Percentiles rank a stretch among this genome's conserved stretches.
Conservation (phyloP, 2,113 vertebrate genomes). For the Oenanthe oenanthe region DNA sequence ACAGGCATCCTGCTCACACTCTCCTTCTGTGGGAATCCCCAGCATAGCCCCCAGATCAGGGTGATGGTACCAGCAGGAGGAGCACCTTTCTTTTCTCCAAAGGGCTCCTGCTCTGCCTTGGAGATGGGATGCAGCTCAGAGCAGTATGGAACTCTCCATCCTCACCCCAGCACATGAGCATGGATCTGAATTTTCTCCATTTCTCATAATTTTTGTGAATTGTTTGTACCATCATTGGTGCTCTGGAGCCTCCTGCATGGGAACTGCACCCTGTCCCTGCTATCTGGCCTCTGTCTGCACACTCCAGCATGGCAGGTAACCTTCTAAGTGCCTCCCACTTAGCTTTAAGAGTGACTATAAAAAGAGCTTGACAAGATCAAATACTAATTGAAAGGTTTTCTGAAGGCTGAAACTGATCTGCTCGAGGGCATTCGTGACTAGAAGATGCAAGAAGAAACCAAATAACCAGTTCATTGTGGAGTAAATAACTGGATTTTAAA, state of each 20-base stretch:
- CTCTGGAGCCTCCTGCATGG: not conserved
- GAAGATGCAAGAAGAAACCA: constrained; percentile 39
- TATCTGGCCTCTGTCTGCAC: not conserved
- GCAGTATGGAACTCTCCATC: not conserved
- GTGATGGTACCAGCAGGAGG: not conserved
- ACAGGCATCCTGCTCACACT: not conserved
- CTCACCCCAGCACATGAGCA: not conserved
- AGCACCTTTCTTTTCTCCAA: not conserved
- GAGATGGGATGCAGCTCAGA: not conserved
- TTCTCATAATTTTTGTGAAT: not conserved
- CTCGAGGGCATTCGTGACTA: not conserved
- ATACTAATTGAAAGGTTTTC: constrained; percentile 48
- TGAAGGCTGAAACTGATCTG: constrained; percentile 31
- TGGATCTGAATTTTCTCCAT: not conserved
- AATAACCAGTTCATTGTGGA: constrained; percentile 12
- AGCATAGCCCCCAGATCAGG: not conserved
- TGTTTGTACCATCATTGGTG: not conserved
- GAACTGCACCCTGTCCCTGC: not conserved
- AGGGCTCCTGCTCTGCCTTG: not conserved
- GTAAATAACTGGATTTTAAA: constrained; percentile 46
- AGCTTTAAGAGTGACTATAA: not conserved
- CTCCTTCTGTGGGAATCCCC: not conserved
- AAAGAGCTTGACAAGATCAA: constrained; percentile 41
- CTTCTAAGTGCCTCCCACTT: not conserved
- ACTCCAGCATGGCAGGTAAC: not conserved